Conservation (phyloP, 2,888 invertebrate species). For the Ophioninae sp. region DNA sequence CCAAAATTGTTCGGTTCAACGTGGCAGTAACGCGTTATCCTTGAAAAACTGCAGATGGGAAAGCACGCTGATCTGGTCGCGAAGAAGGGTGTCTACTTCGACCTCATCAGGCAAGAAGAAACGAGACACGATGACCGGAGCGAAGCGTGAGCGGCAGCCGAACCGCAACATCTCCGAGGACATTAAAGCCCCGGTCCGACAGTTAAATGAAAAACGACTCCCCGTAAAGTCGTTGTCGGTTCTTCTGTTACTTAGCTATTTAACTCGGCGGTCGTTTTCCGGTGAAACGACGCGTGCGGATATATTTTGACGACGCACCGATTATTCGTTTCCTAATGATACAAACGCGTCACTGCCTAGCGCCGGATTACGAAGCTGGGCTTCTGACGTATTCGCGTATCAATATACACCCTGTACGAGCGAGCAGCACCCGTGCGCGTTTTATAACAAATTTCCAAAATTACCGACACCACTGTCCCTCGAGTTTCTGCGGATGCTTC, state of each 20-base stretch:
- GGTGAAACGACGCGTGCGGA: background rate
- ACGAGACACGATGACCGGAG: conserved; percentile 75
- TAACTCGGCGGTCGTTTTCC: background rate
- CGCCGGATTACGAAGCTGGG: background rate
- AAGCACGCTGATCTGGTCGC: conserved; percentile 90
- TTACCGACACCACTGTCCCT: background rate
- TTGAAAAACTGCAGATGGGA: conserved; percentile 85
- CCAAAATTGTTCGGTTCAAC: conserved; percentile 3
- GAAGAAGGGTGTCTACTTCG: conserved; percentile 92
- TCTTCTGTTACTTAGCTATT: background rate
- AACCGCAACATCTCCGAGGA: conserved; percentile 44
- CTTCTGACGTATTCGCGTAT: background rate
- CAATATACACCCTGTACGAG: background rate
- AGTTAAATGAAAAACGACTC: background rate
- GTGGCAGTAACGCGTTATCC: conserved; percentile 7
- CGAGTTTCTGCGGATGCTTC: background rate
- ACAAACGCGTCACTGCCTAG: background rate
- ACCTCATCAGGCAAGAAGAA: conserved; percentile 90
- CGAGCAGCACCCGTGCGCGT: background rate
- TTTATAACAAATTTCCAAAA: background rate
- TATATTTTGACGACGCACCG: background rate
- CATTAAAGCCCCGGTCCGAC: conserved; percentile 28
- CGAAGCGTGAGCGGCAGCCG: conserved; percentile 38
- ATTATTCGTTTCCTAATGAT: background rate
- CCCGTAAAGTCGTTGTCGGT: background rate